Evolutionary conservation across 1,140 invertebrate genomes (phyloP).

Genomic region (Pectinophora gossypiella): DNA sequence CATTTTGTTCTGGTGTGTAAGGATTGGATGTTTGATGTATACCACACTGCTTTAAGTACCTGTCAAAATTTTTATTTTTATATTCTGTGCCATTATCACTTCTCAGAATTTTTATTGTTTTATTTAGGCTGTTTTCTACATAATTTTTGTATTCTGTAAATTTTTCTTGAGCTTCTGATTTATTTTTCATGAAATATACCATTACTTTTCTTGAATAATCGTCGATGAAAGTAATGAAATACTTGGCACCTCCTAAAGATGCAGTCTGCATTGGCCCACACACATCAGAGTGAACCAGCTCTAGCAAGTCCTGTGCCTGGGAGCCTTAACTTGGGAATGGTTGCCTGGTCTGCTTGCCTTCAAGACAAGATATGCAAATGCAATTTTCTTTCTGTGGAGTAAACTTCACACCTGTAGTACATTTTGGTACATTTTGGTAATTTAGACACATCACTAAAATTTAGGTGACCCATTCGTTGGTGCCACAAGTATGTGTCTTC

Average conservation of each 20-base stretch:
- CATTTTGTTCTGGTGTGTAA: slow-evolving; percentile 36
- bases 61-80: slow-evolving; percentile 32
- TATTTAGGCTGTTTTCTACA: not conserved
- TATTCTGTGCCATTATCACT: slow-evolving; percentile 61
- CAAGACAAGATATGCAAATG: not conserved
- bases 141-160: slow-evolving; percentile 32
- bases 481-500: not conserved
- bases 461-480: slow-evolving; percentile 5
- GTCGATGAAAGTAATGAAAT: slow-evolving; percentile 59
- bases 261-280: slow-evolving; percentile 45
- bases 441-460: not conserved
- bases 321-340: slow-evolving; percentile 13
- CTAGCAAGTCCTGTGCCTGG: slow-evolving; percentile 3
- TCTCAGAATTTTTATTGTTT: slow-evolving; percentile 23
- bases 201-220: slow-evolving; percentile 44
- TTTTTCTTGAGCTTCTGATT: slow-evolving; percentile 38
- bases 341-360: slow-evolving; percentile 7
- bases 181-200: slow-evolving; percentile 51
- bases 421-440: slow-evolving; percentile 11
- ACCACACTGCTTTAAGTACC: slow-evolving; percentile 31
- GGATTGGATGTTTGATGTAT: slow-evolving; percentile 29
- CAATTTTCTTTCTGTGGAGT: slow-evolving; percentile 5
- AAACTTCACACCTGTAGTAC: slow-evolving; percentile 20
- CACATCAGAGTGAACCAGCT: slow-evolving; percentile 41
- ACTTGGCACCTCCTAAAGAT: slow-evolving; percentile 34